phyloP scores from a whole-genome alignment of 1,140 invertebrate species.

The Neuroterus valhalla region DNA sequence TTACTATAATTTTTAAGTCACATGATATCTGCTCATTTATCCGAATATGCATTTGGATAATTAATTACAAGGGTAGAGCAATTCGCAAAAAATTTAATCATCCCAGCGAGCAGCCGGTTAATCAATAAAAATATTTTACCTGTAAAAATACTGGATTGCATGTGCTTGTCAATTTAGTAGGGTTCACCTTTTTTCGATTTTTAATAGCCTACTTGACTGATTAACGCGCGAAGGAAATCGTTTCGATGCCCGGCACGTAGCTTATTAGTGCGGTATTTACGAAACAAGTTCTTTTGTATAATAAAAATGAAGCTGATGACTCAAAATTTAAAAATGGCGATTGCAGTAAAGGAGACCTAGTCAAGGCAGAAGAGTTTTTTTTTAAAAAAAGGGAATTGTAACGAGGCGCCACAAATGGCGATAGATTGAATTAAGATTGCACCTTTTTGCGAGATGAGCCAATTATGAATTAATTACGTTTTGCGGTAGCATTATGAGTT shows the following conservation, averaged over 20 bases:
- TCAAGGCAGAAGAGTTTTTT: conserved; percentile 47
- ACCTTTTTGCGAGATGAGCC: conserved; percentile 68
- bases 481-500: conserved; percentile 65
- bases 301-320: conserved; percentile 57
- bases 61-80: neutral
- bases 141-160: neutral
- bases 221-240: conserved; percentile 57
- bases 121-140: neutral
- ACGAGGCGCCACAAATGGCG: conserved; percentile 69
- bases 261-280: conserved; percentile 67
- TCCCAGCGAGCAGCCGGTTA: neutral
- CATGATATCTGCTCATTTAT: no score
- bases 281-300: conserved; percentile 55
- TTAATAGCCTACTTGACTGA: conserved; percentile 44
- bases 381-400: conserved; percentile 59
- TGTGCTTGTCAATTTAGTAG: conserved; percentile 28
- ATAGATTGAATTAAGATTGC: conserved; percentile 76
- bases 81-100: neutral
- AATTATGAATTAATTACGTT: conserved; percentile 74
- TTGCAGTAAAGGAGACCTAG: conserved; percentile 49
- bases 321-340: conserved; percentile 62
- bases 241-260: conserved; percentile 50
- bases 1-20: no score
- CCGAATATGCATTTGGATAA: no score
- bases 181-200: conserved; percentile 47